Evolutionary conservation across 1,140 invertebrate species (phyloP), one percentile per base, ranked within the genome.

Genomic region (Hyles vespertilio): DNA sequence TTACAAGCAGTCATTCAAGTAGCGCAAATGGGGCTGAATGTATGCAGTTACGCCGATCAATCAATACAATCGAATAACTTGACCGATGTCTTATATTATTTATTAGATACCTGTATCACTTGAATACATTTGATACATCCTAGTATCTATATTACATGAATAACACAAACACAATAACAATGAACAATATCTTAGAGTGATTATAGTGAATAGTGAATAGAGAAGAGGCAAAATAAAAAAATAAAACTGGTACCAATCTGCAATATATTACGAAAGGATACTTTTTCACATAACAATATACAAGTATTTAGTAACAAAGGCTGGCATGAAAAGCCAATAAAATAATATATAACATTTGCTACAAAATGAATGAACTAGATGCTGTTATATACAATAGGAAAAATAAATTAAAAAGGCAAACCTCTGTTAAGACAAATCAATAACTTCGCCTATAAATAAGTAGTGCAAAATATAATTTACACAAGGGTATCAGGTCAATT

Each of bases 361-460:
- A 75, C 69, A 75, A 72, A 74, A 74, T 65, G 79, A 74, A 75
- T 70, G 57, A 74, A 69, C 68, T 70, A 78, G 62, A 78, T 70
- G 69, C 67, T 47, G 65, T 74, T 82, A 84, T 82, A 79, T 84
- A 87, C 77, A 84, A 63, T 70, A 82, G 70, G 61, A 70, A 74
- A 70, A 51, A 3, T 51, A 51, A 33, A 22, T 71, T 65, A 63
- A 67, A 47, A 51, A 70, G 69, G 72, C 70, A 65, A 74, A 68
- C 66, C 71, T 57, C 69, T 64, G 56, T 78, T 70, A 70, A 72
- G 69, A 77, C 78, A 77, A 74, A 72, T 67, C 71, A 77, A 74
- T 70, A 73, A 65, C 74, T 75, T 68, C 51, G 63, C 63, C 67
- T 77, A 82, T 71, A 68, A 43, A 32, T 12, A 59, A 62, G 55